phyloP scores from a whole-genome alignment of 2,113 vertebrate genomes.

The Trematocara marginatum region DNA sequence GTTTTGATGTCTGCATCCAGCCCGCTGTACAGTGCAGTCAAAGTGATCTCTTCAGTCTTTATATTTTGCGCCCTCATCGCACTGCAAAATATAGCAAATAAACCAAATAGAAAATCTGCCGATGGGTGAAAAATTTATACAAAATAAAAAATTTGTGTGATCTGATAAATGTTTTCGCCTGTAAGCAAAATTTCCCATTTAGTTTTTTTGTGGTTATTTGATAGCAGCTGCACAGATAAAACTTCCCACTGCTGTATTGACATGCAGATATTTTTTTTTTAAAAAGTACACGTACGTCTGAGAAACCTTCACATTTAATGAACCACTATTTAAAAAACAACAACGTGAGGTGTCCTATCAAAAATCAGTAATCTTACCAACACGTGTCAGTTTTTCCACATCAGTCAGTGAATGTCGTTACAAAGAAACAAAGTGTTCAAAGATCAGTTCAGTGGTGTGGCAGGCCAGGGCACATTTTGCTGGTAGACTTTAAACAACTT shows the following conservation, averaged over 20 bases:
- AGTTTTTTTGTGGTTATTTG: background rate
- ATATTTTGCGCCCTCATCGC: background rate
- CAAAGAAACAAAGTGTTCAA: background rate
- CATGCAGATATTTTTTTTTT: background rate
- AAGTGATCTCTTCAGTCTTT: background rate
- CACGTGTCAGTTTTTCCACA: background rate
- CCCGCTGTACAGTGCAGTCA: background rate
- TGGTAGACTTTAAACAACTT: background rate
- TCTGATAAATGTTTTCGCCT: accelerated
- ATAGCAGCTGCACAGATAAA: background rate
- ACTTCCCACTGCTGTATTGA: background rate
- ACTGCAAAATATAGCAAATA: background rate
- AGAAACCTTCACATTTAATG: background rate
- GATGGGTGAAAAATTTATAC: background rate
- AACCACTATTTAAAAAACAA: background rate
- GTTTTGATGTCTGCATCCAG: background rate
- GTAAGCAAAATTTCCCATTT: background rate
- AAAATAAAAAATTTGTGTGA: background rate
- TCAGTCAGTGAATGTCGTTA: background rate
- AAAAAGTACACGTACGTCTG: background rate
- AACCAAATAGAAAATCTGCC: background rate
- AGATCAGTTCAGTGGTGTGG: background rate
- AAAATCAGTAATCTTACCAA: background rate
- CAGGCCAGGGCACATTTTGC: background rate
- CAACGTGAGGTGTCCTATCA: accelerated